These are phyloP conservation scores for Notamacropus eugenii DNA, from an alignment of 2,797 vertebrate species.

Conservation along the genomic window DNA sequence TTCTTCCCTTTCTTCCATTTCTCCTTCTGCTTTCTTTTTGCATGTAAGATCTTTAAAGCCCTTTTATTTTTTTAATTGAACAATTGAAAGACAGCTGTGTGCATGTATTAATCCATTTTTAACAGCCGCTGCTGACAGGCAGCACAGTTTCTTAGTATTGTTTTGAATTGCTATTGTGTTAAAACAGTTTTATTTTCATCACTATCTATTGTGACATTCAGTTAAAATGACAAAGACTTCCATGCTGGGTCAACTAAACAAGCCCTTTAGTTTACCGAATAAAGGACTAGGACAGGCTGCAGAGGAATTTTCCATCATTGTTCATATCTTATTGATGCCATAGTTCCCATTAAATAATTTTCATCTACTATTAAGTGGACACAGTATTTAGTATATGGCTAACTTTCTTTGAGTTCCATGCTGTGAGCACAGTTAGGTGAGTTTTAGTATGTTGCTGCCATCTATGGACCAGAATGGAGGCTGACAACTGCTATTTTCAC, in stretches of 20 bases:
- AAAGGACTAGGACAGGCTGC: constrained; percentile 74
- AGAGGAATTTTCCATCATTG: constrained; percentile 72
- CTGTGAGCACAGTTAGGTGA: not conserved
- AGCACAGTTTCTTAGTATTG: constrained; percentile 81
- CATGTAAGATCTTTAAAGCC: constrained; percentile 73
- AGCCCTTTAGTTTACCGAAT: constrained; percentile 82
- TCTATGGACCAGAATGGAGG: constrained; percentile 70
- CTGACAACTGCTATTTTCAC: constrained; percentile 4
- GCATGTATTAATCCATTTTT: constrained; percentile 84
- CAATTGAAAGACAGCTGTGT: constrained; percentile 80
- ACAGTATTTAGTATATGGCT: constrained; percentile 72
- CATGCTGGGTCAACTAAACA: constrained; percentile 81
- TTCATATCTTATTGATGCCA: constrained; percentile 79
- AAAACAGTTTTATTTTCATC: constrained; percentile 85
- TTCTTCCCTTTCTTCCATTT: constrained; percentile 68
- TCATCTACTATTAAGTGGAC: constrained; percentile 81
- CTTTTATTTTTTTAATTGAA: constrained; percentile 78
- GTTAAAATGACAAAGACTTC: constrained; percentile 84
- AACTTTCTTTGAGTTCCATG: constrained; percentile 76
- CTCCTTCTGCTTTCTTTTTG: constrained; percentile 76
- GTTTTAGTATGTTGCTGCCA: constrained; percentile 82
- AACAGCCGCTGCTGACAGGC: constrained; percentile 80
- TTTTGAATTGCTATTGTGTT: constrained; percentile 83
- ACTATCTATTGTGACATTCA: constrained; percentile 81
- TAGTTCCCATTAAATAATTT: constrained; percentile 83